These are phyloP conservation scores for Theristus sp. DNA, from an alignment of 2,888 invertebrate species.

Conservation along the genomic window DNA sequence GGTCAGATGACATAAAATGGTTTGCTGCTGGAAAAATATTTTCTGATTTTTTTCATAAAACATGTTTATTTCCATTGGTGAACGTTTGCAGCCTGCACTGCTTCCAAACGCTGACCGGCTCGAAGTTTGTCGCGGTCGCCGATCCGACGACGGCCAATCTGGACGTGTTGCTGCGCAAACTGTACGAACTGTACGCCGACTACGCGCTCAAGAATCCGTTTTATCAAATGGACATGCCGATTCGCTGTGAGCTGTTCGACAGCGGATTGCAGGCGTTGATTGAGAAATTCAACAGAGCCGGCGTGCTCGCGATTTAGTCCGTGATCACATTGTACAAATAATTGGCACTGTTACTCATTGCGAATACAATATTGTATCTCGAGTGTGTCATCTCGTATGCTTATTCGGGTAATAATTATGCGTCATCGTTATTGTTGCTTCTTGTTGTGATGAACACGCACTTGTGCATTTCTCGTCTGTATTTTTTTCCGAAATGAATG, in stretches of 20 bases:
- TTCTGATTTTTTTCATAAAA: not conserved
- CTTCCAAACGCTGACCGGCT: slow-evolving; percentile 85
- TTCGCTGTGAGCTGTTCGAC: slow-evolving; percentile 51
- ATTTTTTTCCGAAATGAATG: too few relatives aligned
- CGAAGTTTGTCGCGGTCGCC: slow-evolving; percentile 86
- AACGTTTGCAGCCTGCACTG: slow-evolving; percentile 64
- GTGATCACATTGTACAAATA: too few relatives aligned
- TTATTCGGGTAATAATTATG: too few relatives aligned
- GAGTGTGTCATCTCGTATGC: too few relatives aligned
- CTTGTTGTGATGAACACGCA: too few relatives aligned
- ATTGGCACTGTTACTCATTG: too few relatives aligned
- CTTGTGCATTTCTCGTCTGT: too few relatives aligned
- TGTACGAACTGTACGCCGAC: slow-evolving; percentile 92
- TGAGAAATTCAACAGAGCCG: slow-evolving; percentile 18
- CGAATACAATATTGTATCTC: too few relatives aligned
- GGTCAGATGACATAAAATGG: too few relatives aligned
- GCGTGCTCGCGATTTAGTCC: too few relatives aligned
- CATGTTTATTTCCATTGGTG: too few relatives aligned
- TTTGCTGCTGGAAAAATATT: not conserved
- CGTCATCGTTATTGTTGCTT: too few relatives aligned
- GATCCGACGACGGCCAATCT: slow-evolving; percentile 42
- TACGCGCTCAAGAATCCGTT: slow-evolving; percentile 97
- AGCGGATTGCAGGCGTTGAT: slow-evolving; percentile 50
- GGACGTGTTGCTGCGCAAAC: slow-evolving; percentile 50
- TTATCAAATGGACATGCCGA: slow-evolving; percentile 96